Evolutionary conservation across 2,797 vertebrate genomes (phyloP), one percentile per base, ranked within the genome.

Genomic region (Sebastolobus alascanus): DNA sequence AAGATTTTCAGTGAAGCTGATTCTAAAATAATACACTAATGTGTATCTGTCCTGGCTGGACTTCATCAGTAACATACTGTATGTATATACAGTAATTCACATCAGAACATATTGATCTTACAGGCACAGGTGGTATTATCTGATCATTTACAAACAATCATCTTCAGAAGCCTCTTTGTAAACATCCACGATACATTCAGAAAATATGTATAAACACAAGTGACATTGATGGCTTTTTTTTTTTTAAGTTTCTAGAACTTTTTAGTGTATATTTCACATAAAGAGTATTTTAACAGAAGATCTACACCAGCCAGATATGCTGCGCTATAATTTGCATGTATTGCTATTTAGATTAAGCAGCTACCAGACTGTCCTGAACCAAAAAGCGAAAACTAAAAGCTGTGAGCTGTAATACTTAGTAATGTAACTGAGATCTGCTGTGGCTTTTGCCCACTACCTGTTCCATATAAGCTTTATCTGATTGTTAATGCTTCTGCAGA

Each of bases 101-200:
- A 79, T 70, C 8, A 63, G 7, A 50, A 55, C 6, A 56, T 10
- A 63, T 71, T 25, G 14, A 43, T 54, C 11, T 67, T 8, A 78
- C 2, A 83, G 46, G 75, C 67, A 80, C 22, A 18, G 18, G 8
- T 40, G 13, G 35, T 37, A 72, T 78, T 35, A 72, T 78, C 40
- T 31, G 31, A 31, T 66, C 20, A 65, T 13, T n/a, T n/a, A 59
- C 5, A 70, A n/a, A 64, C 22, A 35, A 12, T 55, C 20, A 50
- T 22, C 6, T 6, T 72, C 16, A 5, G 16, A 70, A 33, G 3
- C 40, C 10, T 35, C 2, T 27, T 43, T 65, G 55, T 63, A 80
- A 88, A 89, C 66, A 86, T 70, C 22, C 12, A 59, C 7, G 25
- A 46, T 35, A 72, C 22, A 52, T 69, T n/a, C 5, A 56, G 22